A percentile compares a stretch with the other conserved stretches of the same genome.
Evolutionary conservation across 2,113 vertebrate genomes (phyloP).

Genomic region (Aramus guarauna): DNA sequence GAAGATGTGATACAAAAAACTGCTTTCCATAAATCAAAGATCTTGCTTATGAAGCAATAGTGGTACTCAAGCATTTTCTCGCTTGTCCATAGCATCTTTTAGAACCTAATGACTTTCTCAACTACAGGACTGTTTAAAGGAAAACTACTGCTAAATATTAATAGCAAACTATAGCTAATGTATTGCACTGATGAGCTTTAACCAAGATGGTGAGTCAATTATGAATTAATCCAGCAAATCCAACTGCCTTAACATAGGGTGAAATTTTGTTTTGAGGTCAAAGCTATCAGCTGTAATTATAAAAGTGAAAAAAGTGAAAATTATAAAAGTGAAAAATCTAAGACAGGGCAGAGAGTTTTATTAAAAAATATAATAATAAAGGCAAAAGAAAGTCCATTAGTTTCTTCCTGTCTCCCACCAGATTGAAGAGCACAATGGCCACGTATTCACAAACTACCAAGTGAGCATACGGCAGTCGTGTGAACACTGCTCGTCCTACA

Average conservation of each 20-base stretch:
- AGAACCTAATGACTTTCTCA: neutral
- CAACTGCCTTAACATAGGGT: neutral
- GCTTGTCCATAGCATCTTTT: neutral
- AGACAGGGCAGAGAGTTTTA: neutral
- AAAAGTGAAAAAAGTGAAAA: neutral
- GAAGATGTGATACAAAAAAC: neutral
- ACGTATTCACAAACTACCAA: conserved; percentile 89
- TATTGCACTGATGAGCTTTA: neutral
- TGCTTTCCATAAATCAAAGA: neutral
- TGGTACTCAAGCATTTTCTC: neutral
- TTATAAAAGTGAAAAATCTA: neutral
- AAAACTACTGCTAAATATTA: neutral
- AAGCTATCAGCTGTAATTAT: neutral
- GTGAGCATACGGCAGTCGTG: conserved; percentile 96
- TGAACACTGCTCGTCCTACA: conserved; percentile 91
- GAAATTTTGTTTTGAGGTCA: neutral
- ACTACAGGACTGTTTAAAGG: neutral
- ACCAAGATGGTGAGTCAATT: neutral
- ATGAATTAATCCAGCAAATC: neutral
- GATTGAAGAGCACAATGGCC: conserved; percentile 88
- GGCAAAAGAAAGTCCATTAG: neutral
- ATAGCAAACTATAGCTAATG: neutral
- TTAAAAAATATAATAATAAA: neutral
- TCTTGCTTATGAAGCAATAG: neutral
- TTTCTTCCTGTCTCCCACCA: conserved; percentile 12